Conservation (phyloP, 1,140 invertebrate genomes). For the Drosophila tani region DNA sequence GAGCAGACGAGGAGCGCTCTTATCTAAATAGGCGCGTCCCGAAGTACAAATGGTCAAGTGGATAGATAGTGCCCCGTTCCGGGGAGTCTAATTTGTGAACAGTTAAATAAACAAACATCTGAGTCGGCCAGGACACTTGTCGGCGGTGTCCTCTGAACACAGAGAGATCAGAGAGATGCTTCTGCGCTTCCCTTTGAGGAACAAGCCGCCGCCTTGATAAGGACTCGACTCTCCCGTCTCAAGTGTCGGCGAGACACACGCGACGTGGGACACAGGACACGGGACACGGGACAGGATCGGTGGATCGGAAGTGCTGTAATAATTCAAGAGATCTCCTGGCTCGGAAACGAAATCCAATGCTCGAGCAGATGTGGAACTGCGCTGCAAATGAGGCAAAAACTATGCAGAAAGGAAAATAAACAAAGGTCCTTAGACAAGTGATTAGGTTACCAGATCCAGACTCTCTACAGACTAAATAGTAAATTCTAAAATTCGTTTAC, state of each 20-base stretch:
- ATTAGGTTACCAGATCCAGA: neutral
- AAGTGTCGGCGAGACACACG: constrained; percentile 55
- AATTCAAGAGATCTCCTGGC: constrained; percentile 33
- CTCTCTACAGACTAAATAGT: no score
- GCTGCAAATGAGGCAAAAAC: neutral
- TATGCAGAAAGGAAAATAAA: constrained; percentile 3
- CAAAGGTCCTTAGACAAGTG: neutral
- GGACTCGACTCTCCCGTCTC: constrained; percentile 29
- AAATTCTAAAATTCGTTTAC: no score
- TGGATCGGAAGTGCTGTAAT: constrained; percentile 46
- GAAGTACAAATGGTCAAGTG: constrained; percentile 80
- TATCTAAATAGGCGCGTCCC: constrained; percentile 83
- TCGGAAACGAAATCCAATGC: constrained; percentile 24
- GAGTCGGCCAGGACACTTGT: constrained; percentile 54
- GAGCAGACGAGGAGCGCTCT: constrained; percentile 25
- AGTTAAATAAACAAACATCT: constrained; percentile 80
- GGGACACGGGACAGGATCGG: constrained; percentile 32
- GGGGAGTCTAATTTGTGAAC: constrained; percentile 79
- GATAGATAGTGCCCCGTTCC: constrained; percentile 47
- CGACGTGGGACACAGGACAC: constrained; percentile 48
- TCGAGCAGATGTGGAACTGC: constrained; percentile 1
- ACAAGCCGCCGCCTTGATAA: constrained; percentile 69
- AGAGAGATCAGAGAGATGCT: constrained; percentile 1
- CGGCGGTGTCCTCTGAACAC: constrained; percentile 51
- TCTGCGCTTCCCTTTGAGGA: constrained; percentile 27